Base-by-base conservation (phyloP, 2,797 vertebrate species). In the Pangasius sanitwongsei region DNA sequence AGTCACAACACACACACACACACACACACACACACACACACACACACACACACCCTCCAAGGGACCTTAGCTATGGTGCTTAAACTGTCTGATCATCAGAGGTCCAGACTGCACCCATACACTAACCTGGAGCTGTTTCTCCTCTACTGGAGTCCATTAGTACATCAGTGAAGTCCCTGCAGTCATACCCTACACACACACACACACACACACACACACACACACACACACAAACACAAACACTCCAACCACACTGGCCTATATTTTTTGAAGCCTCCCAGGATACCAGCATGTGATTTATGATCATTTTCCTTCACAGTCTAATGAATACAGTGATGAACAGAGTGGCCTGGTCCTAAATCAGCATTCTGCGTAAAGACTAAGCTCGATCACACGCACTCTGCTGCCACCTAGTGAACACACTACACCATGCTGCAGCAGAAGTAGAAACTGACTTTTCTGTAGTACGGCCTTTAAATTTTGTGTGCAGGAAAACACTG, bases 401-500 rank as follows among this genome's bases (percentile, higher is more conserved):
- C 57, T 86, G 78, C 78, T 75, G 78, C 88, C 85, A 83, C 16
- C 88, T 89, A 55, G 67, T 74, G 78, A 48, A 83, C 61, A 44
- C 16, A 44, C 74, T 6, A 18, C 41, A 53, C 57, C 4, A 8
- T 34, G 23, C 75, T 8, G 9, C n/a, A 78, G 37, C 25, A 28
- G 41, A 55, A 6, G 13, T 15, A 50, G 13, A 77, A 28, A 7
- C 20, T 1, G 20, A n/a, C 2, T 7, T 7, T 7, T 8, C 67
- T 37, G 31, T 44, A 1, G 18, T 12, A 9, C n/a, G 7, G 50
- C 50, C 50, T 34, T 5, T 34, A 48, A 48, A 48, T 69, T 31
- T 12, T 37, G 28, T 8, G 41, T 12, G 44, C 25, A 48, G 12
- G 4, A 48, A 18, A 57, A 57, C 0, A 9, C 3, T 41, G 34